Base-by-base conservation (phyloP, 1,140 invertebrate species). In the Hirudo medicinalis region DNA sequence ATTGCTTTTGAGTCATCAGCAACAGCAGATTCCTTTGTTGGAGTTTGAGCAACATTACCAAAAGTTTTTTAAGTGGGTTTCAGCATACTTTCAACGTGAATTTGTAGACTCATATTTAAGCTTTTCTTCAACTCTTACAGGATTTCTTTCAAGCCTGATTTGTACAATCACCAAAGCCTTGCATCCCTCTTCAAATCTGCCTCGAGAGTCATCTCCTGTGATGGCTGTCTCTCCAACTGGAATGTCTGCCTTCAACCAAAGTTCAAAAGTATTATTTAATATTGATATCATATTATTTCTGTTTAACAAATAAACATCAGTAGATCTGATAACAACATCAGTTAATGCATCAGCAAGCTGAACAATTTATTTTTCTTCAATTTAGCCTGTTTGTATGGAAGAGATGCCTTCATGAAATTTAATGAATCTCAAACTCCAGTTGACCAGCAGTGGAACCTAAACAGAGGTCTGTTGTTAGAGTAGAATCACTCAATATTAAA, bases 401-500 rank as follows among this genome's bases (percentile, higher is more conserved):
- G 25, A 63, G 60, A 32, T 63, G 60, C 19, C 32, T 32, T 63
- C 13, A 15, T 19, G 3, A 27, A 15, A 63, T 27, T 0, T 13
- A 27, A 27, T 27, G 60, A 13, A 63, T 27, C 25, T 63, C 32
- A 27, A 32, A 63, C 25, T 17, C 13, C 32, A 32, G 25, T 63
- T 63, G 13, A 27, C 32, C 32, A 27, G 13, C 32, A 27, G 15
- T 27, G 60, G 60, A 27, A 9, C 17, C 0, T 80, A 85, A 53
- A 86, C 89, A 73, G 85, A 87, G 74, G 76, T 74, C 17, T 79
- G 83, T 2, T 88, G 86, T 76, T 76, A n/a, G n/a, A n/a, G n/a
- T n/a, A n/a, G n/a, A n/a, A n/a, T n/a, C n/a, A n/a, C n/a, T n/a
- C 32, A 36, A 36, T 36, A 36, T 36, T 36, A 36, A 36, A 2